Percentiles rank a stretch among this genome's conserved stretches.
Conservation (phyloP, 2,113 vertebrate genomes). For the Rhinoptilus africanus region DNA sequence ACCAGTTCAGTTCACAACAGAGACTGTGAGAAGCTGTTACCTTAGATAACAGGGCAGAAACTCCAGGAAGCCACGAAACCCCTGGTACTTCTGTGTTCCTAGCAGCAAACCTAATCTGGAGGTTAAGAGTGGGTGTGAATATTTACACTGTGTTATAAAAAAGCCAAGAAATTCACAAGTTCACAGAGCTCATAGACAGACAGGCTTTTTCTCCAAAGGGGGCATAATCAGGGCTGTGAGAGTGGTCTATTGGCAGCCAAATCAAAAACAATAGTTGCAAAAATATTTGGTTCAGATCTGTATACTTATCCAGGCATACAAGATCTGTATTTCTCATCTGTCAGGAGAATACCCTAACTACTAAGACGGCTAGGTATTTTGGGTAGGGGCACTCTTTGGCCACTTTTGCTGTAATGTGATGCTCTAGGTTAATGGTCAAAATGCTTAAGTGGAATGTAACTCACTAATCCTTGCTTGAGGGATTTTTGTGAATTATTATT, state of each 20-base stretch:
- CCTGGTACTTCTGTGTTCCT: background rate
- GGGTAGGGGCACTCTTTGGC: background rate
- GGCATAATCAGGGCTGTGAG: background rate
- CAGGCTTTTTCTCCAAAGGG: background rate
- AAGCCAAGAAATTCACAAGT: background rate
- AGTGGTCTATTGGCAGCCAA: background rate
- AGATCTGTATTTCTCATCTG: background rate
- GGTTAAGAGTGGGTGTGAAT: background rate
- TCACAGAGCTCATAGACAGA: background rate
- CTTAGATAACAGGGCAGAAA: background rate
- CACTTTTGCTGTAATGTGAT: background rate
- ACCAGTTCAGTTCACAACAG: background rate
- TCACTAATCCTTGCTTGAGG: background rate
- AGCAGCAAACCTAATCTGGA: background rate
- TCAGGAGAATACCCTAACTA: background rate
- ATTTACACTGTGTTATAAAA: background rate
- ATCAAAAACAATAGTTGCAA: background rate
- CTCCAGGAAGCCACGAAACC: background rate
- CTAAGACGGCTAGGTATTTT: background rate
- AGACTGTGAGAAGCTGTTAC: background rate
- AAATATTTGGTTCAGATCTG: background rate
- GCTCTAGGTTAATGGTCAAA: background rate
- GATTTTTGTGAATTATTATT: background rate
- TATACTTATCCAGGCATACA: background rate
- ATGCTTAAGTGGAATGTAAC: background rate